Base-by-base conservation (phyloP, 2,888 invertebrate species). In the Lasioglossum morio region DNA sequence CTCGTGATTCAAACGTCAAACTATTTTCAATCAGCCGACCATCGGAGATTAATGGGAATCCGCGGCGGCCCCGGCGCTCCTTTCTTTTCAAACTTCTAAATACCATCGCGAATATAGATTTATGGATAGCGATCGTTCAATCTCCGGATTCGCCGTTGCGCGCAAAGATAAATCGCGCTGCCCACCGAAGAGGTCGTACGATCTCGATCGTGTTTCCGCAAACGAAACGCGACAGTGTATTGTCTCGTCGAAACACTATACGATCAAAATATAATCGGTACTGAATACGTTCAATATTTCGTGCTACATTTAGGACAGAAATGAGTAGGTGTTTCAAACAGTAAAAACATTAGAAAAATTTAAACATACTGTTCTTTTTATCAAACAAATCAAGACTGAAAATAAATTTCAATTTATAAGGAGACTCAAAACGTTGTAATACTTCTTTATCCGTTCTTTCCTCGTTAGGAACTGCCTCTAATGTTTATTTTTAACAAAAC, bases 1-100 rank as follows among this genome's bases (percentile, higher is more conserved):
- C 77, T 87, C 86, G 85, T 87, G 85, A 87, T 87, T 87, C 86
- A 87, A 87, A 87, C 86, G 86, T 87, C 85, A 87, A 87, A 85
- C 79, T 74, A 79, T 85, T 87, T 87, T 87, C 86, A 87, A 87
- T 87, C 86, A 84, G 77, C 70, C 77, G 72, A 30, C 77, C 86
- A 82, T 82, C 77, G 77, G 53, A 87, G 86, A 87, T 87, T 87
- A 87, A 87, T 85, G 86, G 82, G 77, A 74, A 85, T 85, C 77
- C 76, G 43, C 74, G 69, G 34, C 70, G 84, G 84, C 80, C 78
- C 80, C 78, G 84, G 84, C 80, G n/a, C 72, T 69, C 69, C n/a
- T 37, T 69, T 70, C 77, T 85, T 85, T 85, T 84, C 57, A 37
- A 84, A 74, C 60, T 63, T 77, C 77, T 84, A 85, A 85, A 84